Evolutionary conservation across 2,797 vertebrate species (phyloP).

Genomic region (Choloepus didactylus): DNA sequence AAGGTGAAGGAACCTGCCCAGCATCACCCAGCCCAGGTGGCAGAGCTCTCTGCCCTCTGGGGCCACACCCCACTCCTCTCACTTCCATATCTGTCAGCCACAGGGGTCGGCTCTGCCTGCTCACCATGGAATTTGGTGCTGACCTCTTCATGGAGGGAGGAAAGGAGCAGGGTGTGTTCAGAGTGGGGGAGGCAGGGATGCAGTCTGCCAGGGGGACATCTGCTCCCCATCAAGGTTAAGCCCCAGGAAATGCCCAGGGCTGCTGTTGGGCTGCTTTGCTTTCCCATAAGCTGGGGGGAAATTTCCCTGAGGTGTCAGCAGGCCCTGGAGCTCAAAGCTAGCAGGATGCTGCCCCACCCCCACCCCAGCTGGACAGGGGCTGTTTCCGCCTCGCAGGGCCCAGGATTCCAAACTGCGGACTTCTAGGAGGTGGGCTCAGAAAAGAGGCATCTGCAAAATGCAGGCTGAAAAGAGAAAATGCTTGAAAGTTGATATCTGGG

Average conservation of each 20-base stretch:
- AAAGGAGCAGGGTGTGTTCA: background rate
- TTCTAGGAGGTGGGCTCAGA: background rate
- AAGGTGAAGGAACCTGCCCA: background rate
- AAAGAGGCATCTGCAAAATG: background rate
- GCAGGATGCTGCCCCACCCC: background rate
- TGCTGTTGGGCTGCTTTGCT: constrained; percentile 41
- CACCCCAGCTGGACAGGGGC: background rate
- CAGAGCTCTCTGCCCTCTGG: background rate
- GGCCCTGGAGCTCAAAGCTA: background rate
- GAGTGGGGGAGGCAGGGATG: background rate
- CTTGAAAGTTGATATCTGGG: background rate
- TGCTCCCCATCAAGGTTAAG: constrained; percentile 45
- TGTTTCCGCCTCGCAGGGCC: background rate
- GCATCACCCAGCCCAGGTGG: background rate
- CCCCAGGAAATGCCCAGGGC: constrained; percentile 56
- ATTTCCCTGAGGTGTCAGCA: background rate
- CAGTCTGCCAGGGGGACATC: background rate
- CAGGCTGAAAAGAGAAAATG: background rate
- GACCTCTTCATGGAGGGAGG: fast-evolving
- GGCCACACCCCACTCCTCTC: background rate
- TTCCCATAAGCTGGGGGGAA: background rate
- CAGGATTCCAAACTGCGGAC: background rate
- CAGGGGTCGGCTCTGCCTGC: background rate
- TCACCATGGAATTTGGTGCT: background rate
- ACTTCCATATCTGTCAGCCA: background rate